Conservation (phyloP, 2,797 vertebrate species). For the Anas bahamensis region DNA sequence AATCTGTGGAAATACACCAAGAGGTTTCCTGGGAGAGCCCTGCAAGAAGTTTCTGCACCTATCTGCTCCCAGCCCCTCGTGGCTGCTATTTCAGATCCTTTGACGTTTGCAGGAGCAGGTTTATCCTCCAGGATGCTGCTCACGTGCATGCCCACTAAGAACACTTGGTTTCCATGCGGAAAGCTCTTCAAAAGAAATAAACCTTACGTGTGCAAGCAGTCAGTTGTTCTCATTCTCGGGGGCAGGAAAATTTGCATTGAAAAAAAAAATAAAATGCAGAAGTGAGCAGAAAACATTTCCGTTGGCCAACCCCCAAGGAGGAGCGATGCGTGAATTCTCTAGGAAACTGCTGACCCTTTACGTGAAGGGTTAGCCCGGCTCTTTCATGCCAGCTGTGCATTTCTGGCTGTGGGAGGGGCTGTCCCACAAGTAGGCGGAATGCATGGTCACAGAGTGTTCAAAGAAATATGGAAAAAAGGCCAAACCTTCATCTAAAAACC, state of each 20-base stretch:
- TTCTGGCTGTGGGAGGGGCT: neutral
- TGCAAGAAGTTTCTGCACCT: constrained; percentile 13
- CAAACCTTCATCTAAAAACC: neutral
- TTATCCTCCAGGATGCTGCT: constrained; percentile 19
- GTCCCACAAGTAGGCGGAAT: neutral
- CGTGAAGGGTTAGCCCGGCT: neutral
- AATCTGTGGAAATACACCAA: neutral
- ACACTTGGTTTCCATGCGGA: constrained; percentile 40
- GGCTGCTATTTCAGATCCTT: neutral
- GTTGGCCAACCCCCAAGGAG: neutral
- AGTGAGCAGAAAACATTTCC: neutral
- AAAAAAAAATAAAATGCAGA: neutral
- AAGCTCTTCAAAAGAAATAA: constrained; percentile 31
- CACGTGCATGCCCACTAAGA: neutral
- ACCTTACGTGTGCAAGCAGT: neutral
- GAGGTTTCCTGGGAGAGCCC: neutral
- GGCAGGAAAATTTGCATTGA: neutral
- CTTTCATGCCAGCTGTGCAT: neutral
- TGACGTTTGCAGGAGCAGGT: neutral
- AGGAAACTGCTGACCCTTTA: neutral
- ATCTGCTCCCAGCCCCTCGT: neutral
- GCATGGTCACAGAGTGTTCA: fast-evolving
- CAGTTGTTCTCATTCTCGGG: neutral
- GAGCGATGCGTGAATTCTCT: neutral
- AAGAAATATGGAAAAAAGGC: neutral